Conservation (phyloP, 2,888 invertebrate genomes). For the Augochlorella aurata region DNA sequence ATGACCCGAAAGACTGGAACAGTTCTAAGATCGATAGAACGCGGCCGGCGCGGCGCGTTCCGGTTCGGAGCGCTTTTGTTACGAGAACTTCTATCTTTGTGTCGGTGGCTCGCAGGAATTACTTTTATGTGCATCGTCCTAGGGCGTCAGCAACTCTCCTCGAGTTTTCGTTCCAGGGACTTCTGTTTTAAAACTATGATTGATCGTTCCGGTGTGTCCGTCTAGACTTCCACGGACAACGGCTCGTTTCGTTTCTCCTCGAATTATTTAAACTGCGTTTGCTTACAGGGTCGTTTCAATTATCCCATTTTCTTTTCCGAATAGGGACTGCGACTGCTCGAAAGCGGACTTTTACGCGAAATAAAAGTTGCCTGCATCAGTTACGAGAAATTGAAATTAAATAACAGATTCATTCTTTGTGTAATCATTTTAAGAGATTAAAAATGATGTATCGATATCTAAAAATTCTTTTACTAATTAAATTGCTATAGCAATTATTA, state of each 20-base stretch:
- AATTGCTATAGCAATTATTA: too few species aligned
- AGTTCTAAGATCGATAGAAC: constrained; percentile 51
- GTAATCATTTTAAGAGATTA: too few species aligned
- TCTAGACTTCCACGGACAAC: constrained; percentile 13
- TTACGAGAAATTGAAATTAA: too few species aligned
- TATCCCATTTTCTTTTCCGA: neutral
- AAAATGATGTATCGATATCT: too few species aligned
- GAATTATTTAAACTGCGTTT: constrained; percentile 41
- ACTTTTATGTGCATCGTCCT: constrained; percentile 53
- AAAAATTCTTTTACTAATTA: too few species aligned
- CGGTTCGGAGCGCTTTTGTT: constrained; percentile 35
- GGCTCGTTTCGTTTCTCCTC: constrained; percentile 11
- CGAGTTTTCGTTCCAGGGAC: constrained; percentile 50
- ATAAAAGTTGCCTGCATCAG: too few species aligned
- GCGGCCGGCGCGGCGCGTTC: constrained; percentile 21
- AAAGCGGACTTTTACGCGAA: too few species aligned
- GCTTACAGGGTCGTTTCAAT: constrained; percentile 20
- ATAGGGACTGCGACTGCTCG: too few species aligned
- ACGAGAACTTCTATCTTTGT: constrained; percentile 28
- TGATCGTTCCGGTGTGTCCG: constrained; percentile 46
- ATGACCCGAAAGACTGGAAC: constrained; percentile 41
- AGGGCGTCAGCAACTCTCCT: constrained; percentile 36
- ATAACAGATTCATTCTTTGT: too few species aligned
- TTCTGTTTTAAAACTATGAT: constrained; percentile 57
- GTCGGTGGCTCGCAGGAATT: constrained; percentile 41